phyloP scores from a whole-genome alignment of 2,113 vertebrate genomes.

The Heteronetta atricapilla region DNA sequence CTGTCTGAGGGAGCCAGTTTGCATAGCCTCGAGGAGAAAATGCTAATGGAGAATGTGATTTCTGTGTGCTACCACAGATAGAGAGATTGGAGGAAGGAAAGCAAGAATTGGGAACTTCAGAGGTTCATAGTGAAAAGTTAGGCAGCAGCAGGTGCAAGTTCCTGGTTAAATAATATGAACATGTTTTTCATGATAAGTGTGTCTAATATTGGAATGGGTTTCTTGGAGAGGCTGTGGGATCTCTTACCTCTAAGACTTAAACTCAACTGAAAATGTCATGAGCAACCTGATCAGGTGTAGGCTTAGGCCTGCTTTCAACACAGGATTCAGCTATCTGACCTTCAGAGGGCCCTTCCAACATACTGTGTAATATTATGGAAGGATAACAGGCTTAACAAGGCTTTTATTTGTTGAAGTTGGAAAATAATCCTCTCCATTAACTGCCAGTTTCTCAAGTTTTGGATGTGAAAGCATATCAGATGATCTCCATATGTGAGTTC shows the following conservation, averaged over 20 bases:
- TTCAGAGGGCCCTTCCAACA: not conserved
- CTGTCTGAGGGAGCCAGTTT: not conserved
- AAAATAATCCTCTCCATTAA: not conserved
- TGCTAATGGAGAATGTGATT: not conserved
- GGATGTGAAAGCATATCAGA: not conserved
- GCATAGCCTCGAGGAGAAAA: not conserved
- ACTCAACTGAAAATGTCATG: not conserved
- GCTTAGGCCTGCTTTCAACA: not conserved
- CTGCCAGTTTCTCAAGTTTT: not conserved
- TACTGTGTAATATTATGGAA: not conserved
- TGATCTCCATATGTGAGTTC: not conserved
- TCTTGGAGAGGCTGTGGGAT: not conserved
- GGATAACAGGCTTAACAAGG: not conserved
- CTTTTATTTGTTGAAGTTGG: not conserved
- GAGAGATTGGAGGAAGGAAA: not conserved
- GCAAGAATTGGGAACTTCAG: not conserved
- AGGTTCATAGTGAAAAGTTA: not conserved
- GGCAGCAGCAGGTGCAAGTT: not conserved
- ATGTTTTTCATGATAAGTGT: not conserved
- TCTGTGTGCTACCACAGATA: not conserved
- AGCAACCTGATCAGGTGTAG: not conserved
- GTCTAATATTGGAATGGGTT: not conserved
- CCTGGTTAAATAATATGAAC: not conserved
- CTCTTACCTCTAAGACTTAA: not conserved
- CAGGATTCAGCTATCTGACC: not conserved